Evolutionary conservation across 2,113 vertebrate genomes (phyloP).

Genomic region (Rhadina sibilatrix): DNA sequence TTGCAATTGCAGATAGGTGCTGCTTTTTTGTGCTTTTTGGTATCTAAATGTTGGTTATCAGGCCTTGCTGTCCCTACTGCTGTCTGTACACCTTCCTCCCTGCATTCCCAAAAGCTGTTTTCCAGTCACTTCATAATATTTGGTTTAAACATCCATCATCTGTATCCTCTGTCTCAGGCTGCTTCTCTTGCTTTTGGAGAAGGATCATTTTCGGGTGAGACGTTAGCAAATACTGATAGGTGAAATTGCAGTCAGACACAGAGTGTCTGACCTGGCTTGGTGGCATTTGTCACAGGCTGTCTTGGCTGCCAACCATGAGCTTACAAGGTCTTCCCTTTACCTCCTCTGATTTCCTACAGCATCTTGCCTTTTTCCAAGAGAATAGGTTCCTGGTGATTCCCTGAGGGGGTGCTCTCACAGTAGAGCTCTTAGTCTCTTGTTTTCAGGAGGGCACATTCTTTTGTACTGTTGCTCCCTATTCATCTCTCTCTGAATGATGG

Average conservation of each 20-base stretch:
- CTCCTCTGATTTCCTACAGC: accelerated
- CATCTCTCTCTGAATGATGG: neutral
- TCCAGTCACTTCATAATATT: neutral
- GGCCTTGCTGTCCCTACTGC: neutral
- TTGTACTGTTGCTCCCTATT: neutral
- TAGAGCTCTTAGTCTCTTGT: neutral
- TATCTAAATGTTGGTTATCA: neutral
- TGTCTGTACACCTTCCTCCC: neutral
- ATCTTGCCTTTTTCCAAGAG: neutral
- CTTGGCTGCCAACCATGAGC: neutral
- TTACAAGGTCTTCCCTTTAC: neutral
- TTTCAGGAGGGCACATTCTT: neutral
- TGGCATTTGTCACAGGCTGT: neutral
- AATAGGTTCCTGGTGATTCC: neutral
- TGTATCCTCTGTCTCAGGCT: neutral
- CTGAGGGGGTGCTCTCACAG: neutral
- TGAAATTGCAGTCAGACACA: neutral
- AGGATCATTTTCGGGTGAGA: neutral
- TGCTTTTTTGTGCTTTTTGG: neutral
- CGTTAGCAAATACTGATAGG: neutral
- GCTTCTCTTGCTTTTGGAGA: neutral
- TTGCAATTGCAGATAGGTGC: neutral
- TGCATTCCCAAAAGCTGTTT: neutral
- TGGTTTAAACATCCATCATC: neutral
- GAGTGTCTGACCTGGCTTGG: neutral